These are phyloP conservation scores for Eurois occulta DNA, from an alignment of 2,888 invertebrate species.

Conservation along the genomic window DNA sequence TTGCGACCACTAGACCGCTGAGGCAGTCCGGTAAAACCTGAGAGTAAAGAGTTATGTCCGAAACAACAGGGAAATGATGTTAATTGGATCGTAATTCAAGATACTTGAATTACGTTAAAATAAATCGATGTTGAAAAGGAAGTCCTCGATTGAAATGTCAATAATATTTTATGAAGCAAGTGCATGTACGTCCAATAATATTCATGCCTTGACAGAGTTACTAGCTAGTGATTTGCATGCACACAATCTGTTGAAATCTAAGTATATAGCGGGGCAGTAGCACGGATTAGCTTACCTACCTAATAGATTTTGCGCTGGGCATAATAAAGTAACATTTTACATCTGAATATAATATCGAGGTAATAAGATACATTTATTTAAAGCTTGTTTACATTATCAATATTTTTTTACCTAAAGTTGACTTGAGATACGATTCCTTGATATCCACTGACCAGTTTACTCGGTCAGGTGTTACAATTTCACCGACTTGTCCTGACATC, in stretches of 20 bases:
- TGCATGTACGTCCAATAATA: not conserved
- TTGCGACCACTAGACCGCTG: not conserved
- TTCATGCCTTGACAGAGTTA: constrained; percentile 8
- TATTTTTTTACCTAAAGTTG: not conserved
- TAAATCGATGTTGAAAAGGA: constrained; percentile 12
- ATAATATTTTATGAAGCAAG: constrained; percentile 4
- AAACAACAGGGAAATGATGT: constrained; percentile 5
- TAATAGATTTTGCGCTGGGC: not conserved
- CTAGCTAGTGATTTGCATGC: constrained; percentile 3
- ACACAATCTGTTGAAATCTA: constrained; percentile 10
- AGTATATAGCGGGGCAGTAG: not conserved
- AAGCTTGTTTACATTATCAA: not conserved
- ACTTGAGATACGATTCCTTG: not conserved
- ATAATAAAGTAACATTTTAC: not conserved
- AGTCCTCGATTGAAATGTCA: constrained; percentile 4
- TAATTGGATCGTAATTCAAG: not conserved
- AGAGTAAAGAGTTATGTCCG: not conserved
- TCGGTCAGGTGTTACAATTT: not conserved
- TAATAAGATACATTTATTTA: not conserved
- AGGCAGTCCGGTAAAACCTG: not conserved
- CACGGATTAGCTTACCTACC: not conserved
- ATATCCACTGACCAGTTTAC: not conserved
- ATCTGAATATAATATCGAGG: not conserved
- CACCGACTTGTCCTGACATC: not conserved
- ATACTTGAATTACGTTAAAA: too few species aligned